Conservation (phyloP, 2,888 invertebrate species). For the Diarsia mendica region DNA sequence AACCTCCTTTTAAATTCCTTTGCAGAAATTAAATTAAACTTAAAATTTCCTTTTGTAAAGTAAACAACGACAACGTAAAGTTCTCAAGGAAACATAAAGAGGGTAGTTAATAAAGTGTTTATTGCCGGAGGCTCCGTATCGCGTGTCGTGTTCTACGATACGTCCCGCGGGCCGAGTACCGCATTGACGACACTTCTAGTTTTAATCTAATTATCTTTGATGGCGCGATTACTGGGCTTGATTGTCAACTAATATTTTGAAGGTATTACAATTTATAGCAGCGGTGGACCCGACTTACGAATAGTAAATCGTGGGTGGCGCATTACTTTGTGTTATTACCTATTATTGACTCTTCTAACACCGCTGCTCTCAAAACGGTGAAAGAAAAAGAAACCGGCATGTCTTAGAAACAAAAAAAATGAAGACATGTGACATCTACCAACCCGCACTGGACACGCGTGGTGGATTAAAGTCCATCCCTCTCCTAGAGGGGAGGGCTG, state of each 20-base stretch:
- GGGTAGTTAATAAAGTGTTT: constrained; percentile 59
- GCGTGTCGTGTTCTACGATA: constrained; percentile 60
- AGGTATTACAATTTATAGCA: not conserved
- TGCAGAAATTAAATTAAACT: constrained; percentile 36
- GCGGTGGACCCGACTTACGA: no score
- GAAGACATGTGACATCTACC: not conserved
- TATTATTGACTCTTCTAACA: no score
- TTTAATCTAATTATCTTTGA: constrained; percentile 59
- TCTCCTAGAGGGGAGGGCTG: no score
- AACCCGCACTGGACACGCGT: not conserved
- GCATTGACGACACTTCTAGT: constrained; percentile 52
- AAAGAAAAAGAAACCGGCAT: no score
- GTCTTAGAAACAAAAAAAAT: no score
- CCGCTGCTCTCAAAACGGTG: no score
- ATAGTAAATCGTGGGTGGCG: no score
- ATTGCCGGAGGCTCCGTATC: constrained; percentile 55
- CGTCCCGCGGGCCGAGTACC: constrained; percentile 47
- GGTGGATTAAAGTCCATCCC: no score
- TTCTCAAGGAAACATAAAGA: constrained; percentile 55
- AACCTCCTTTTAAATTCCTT: not conserved
- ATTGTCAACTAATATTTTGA: constrained; percentile 15
- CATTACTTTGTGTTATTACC: no score
- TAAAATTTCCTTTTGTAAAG: constrained; percentile 39
- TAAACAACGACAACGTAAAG: constrained; percentile 44
- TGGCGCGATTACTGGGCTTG: constrained; percentile 28